Percentiles rank a stretch among this genome's conserved stretches.
These are phyloP conservation scores for Cenopis cana DNA, from an alignment of 2,888 invertebrate species.

Conservation along the genomic window DNA sequence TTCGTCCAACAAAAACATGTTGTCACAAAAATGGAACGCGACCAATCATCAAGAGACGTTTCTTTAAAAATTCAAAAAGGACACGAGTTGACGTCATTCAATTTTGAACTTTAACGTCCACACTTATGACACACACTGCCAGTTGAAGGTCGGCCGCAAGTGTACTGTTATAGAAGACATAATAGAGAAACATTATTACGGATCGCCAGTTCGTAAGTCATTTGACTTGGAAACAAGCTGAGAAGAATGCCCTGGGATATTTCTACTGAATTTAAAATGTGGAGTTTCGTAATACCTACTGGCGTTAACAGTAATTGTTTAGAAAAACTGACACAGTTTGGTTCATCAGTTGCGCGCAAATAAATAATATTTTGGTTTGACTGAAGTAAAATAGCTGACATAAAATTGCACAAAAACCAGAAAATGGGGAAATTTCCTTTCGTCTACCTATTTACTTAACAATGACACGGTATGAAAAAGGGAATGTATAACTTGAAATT, in stretches of 20 bases:
- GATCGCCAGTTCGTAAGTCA: conserved; percentile 66
- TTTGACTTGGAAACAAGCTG: conserved; percentile 76
- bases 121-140: conserved; percentile 30
- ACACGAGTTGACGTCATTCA: conserved; percentile 32
- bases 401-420: neutral
- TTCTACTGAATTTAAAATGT: conserved; percentile 65
- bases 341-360: neutral
- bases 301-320: conserved; percentile 40
- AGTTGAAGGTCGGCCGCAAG: conserved; percentile 18
- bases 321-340: neutral
- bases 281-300: conserved; percentile 60
- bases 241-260: conserved; percentile 64
- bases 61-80: conserved; percentile 56
- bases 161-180: conserved; percentile 54
- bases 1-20: conserved; percentile 58
- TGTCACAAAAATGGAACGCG: conserved; percentile 73
- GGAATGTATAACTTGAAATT: no score
- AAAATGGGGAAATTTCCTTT: neutral
- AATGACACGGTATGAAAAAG: neutral
- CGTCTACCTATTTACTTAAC: neutral
- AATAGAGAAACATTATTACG: conserved; percentile 69
- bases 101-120: conserved; percentile 49
- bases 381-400: neutral
- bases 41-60: conserved; percentile 70
- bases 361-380: neutral